Conservation (phyloP, 2,888 invertebrate species). For the Sceliomorpha sp. region DNA sequence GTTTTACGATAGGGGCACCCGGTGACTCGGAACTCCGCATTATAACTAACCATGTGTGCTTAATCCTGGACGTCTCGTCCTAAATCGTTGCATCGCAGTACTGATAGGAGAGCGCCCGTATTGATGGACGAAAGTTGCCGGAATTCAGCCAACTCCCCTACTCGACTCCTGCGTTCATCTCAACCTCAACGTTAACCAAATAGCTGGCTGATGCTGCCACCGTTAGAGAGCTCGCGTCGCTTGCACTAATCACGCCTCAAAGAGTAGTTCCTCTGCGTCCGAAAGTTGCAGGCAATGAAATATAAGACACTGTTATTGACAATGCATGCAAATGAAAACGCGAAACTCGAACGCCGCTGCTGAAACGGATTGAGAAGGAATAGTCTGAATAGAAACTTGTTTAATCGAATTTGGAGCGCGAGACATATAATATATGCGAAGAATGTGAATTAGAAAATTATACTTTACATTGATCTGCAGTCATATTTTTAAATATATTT, state of each 20-base stretch:
- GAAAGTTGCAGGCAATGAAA: conserved; percentile 11
- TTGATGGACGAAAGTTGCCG: conserved; percentile 14
- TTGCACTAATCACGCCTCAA: conserved; percentile 25
- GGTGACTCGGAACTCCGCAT: conserved; percentile 28
- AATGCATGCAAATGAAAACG: conserved; percentile 7
- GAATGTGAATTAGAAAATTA: too few relatives aligned
- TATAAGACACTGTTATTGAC: conserved; percentile 16
- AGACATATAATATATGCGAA: not conserved
- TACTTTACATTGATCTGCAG: too few relatives aligned
- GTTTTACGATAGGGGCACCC: conserved; percentile 42
- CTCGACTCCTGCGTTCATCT: not conserved
- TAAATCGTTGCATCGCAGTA: not conserved
- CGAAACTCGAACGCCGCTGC: conserved; percentile 3
- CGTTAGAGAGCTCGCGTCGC: conserved; percentile 9
- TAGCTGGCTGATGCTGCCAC: conserved; percentile 11
- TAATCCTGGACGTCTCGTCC: conserved; percentile 16
- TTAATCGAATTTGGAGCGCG: not conserved
- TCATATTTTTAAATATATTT: too few relatives aligned
- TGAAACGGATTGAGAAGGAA: not conserved
- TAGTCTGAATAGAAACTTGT: not conserved
- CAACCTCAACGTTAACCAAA: conserved; percentile 15
- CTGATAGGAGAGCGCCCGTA: conserved; percentile 2
- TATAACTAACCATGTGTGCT: conserved; percentile 33
- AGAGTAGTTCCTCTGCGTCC: conserved; percentile 13
- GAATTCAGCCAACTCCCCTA: conserved; percentile 8